Base-by-base conservation (phyloP, 2,113 vertebrate genomes). In the Phylloscopus whistleri region DNA sequence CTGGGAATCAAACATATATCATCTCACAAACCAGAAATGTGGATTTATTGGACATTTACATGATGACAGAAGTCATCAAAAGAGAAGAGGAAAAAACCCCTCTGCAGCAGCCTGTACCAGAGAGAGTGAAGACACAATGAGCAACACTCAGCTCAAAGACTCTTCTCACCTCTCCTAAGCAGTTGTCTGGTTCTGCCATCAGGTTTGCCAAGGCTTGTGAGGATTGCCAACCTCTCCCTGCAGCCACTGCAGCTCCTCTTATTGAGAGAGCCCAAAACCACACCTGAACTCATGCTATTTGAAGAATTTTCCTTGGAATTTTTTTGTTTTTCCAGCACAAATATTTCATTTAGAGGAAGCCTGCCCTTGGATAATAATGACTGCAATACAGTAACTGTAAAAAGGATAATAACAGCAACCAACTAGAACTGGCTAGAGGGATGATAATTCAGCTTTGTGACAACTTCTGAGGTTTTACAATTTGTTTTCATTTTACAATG, bases 401-500 rank as follows among this genome's bases (percentile, higher is more conserved):
- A 94, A 92, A 52, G 84, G 64, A 89, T 89, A 94, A 78, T 90
- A 92, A 48, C 60, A 93, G 80, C 35, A 84, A 89, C 76, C 68
- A 60, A 81, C 30, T 49, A 30, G 73, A 87, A 92, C 86, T 78
- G 93, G 91, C 80, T 80, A 84, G 56, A 68, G 74, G 76, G 48
- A 74, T 75, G 94, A 88, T 86, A 96, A 93, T 93, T 96, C 88
- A 77, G 92, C 80, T 94, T 63, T 87, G 93, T 0, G 3, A 93
- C 93, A 95, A 24, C 83, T 97, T 86, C 76, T 96, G 96, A 96
- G 96, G 96, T 97, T 96, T 96, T 93, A 97, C 86, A 94, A 96
- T 96, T 97, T 97, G 89, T 95, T 97, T 97, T 97, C 33, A 16
- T 95, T 96, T 96, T 94, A 84, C 76, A 89, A 41, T 78, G 95